Evolutionary conservation across 2,888 invertebrate species (phyloP).

Genomic region (Drosophila paranaensis): DNA sequence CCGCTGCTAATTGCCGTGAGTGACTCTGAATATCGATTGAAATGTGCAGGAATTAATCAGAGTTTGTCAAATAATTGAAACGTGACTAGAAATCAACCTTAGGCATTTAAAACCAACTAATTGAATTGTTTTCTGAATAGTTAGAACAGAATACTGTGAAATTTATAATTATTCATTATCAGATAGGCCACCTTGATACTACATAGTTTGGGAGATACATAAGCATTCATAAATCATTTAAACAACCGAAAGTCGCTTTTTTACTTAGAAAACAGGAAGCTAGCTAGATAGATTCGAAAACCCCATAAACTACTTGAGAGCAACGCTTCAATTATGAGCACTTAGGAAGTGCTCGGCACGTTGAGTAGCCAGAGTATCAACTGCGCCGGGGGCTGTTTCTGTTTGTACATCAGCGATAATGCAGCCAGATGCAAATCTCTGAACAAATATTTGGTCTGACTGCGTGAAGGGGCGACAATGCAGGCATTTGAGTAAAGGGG

Average conservation of each 20-base stretch:
- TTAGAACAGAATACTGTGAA: neutral
- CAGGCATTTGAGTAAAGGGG: slow-evolving; percentile 1
- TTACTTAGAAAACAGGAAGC: slow-evolving; percentile 1
- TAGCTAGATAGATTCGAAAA: neutral
- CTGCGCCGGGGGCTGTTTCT: slow-evolving; percentile 11
- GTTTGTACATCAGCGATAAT: slow-evolving; percentile 53
- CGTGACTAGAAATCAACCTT: slow-evolving; percentile 28
- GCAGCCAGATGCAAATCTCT: slow-evolving; percentile 74
- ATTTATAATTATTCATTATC: no score
- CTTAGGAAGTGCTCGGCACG: slow-evolving; percentile 22
- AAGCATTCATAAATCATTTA: neutral
- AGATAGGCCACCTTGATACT: neutral
- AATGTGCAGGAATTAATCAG: slow-evolving; percentile 6
- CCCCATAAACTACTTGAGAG: neutral
- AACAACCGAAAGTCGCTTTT: neutral
- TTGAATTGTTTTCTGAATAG: slow-evolving; percentile 8
- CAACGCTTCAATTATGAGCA: slow-evolving; percentile 21
- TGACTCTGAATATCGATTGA: slow-evolving; percentile 26
- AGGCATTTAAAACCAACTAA: slow-evolving; percentile 32
- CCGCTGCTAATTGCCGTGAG: slow-evolving; percentile 35
- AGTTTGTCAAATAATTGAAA: slow-evolving; percentile 9
- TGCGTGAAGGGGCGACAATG: slow-evolving; percentile 33
- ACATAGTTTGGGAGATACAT: neutral
- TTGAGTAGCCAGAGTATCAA: slow-evolving; percentile 6
- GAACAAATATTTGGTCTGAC: slow-evolving; percentile 79